These are phyloP conservation scores for Trichonephila inaurata DNA, from an alignment of 1,140 invertebrate species.

Conservation along the genomic window DNA sequence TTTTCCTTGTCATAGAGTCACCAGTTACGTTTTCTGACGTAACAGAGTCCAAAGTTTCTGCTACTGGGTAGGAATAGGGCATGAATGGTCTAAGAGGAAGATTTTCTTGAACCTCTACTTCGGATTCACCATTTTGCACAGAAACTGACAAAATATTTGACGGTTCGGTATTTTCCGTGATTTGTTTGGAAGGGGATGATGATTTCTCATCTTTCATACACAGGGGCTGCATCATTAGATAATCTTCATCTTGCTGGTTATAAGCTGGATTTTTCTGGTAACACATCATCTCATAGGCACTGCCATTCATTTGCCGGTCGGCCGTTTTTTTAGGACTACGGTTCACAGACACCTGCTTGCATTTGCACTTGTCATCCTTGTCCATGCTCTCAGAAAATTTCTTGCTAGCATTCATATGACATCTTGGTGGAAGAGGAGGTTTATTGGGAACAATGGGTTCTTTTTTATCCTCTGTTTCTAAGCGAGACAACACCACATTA, in stretches of 20 bases:
- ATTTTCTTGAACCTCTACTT: not conserved
- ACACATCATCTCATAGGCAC: constrained; percentile 73
- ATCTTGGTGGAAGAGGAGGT: constrained; percentile 64
- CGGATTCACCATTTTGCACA: constrained; percentile 1
- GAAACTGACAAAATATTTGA: not conserved
- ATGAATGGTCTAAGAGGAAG: constrained; percentile 72
- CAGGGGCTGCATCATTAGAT: constrained; percentile 71
- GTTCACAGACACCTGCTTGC: constrained; percentile 17
- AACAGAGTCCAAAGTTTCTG: not conserved
- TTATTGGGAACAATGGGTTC: constrained; percentile 23
- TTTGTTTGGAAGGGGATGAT: constrained; percentile 16
- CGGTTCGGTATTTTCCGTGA: not conserved
- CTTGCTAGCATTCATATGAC: not conserved
- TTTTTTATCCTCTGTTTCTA: constrained; percentile 44
- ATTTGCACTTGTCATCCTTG: constrained; percentile 20
- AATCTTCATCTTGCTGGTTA: constrained; percentile 53
- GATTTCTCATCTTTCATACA: constrained; percentile 44
- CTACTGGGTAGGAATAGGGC: constrained; percentile 65
- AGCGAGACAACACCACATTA: constrained; percentile 62
- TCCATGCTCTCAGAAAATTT: not conserved
- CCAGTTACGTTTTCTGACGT: not conserved
- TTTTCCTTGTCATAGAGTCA: constrained; percentile 38
- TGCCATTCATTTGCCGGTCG: constrained; percentile 50
- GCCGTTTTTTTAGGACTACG: constrained; percentile 46
- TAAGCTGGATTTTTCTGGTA: constrained; percentile 29